phyloP scores from a whole-genome alignment of 2,888 invertebrate genomes.

The Acanthococcus lagerstroemiae region DNA sequence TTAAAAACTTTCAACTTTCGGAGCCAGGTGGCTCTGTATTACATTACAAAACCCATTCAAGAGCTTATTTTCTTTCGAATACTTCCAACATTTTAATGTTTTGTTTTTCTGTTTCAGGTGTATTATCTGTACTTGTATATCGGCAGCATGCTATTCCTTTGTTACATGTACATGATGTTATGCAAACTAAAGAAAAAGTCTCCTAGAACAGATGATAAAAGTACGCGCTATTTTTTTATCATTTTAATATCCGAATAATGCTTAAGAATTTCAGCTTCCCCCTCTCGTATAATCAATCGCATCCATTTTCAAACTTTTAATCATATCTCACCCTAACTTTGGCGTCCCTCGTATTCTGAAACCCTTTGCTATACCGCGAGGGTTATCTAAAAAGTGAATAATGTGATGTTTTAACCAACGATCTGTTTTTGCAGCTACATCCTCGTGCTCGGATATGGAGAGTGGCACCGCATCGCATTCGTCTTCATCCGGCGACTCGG shows the following conservation, averaged over 20 bases:
- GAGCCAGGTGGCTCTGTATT: too few relatives aligned
- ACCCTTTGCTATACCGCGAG: neutral
- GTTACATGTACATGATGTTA: constrained; percentile 73
- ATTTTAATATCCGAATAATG: neutral
- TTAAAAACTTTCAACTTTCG: too few relatives aligned
- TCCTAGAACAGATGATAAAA: neutral
- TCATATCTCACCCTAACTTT: neutral
- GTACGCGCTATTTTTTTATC: neutral
- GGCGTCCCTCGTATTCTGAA: neutral
- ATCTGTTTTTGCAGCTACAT: constrained; percentile 5
- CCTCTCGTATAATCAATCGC: neutral
- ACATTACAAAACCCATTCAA: too few relatives aligned
- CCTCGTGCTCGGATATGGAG: constrained; percentile 3
- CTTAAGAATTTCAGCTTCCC: neutral
- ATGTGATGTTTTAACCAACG: neutral
- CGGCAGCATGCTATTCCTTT: constrained; percentile 72
- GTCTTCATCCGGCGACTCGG: constrained; percentile 3
- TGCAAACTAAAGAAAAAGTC: constrained; percentile 41
- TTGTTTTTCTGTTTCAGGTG: constrained; percentile 42
- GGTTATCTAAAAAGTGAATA: neutral
- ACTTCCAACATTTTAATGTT: too few relatives aligned
- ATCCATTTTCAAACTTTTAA: neutral
- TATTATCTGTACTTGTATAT: constrained; percentile 80
- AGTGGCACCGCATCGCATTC: neutral
- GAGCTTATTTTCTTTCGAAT: too few relatives aligned